Evolutionary conservation across 2,888 invertebrate species (phyloP), one percentile per base, ranked within the genome.

Genomic region (Sylvicola cinctus): DNA sequence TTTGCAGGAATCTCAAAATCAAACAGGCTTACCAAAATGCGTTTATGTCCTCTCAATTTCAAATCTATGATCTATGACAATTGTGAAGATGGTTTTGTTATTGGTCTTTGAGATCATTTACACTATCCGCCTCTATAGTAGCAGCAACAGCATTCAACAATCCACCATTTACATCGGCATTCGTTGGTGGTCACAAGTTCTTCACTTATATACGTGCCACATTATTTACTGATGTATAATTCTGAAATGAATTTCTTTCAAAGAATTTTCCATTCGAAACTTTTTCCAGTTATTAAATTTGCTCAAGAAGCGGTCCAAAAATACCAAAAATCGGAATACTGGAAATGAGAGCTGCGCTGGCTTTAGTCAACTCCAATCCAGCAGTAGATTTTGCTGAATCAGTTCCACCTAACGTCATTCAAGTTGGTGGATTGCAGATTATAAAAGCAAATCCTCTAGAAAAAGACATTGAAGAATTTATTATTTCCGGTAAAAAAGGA

Each of bases 381-480:
- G 44, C 46, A 2, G 36, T 52, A 3, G 50, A 54, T 27, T 49
- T 46, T 36, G 42, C 49, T 2, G 48, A 51, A 26, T 47, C 54
- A 20, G 23, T 52, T 11, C 52, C 52, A 3, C 52, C 52, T 5
- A 52, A 52, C 41, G 42, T 56, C 0, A 46, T 58, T 11, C 49
- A 52, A 42, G 45, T 58, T 3, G 57, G 50, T 7, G 58, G 58
- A 1, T 36, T 56, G 29, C 58, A 58, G 28, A 49, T 57, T 16
- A 17, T 35, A 8, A 43, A 49, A 4, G 38, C 48, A 4, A 37
- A 44, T 8, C 42, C 46, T 3, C 29, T 57, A 32, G 46, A 51
- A 0, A 23, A 39, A 33, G 45, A 48, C 15, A 14, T 54, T 2
- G 39, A 47, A 20, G 32, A 40, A 0, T 58, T 51, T 35, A 36